Evolutionary conservation across 1,140 invertebrate genomes (phyloP).

Genomic region (Ceratina japonica): DNA sequence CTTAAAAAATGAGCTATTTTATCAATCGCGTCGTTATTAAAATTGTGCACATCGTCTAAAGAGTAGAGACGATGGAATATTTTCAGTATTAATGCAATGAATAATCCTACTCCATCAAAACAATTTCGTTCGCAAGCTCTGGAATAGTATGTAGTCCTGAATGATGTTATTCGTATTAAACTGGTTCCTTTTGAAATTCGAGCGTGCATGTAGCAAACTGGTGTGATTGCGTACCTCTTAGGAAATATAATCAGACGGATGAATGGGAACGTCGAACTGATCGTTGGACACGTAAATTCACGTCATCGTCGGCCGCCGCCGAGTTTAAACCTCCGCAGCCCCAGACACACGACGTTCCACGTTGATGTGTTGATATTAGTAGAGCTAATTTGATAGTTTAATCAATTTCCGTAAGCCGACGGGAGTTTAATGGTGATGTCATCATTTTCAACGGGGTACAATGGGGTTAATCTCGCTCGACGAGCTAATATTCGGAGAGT

Average conservation of each 20-base stretch:
- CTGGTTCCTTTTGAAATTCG: slow-evolving; percentile 23
- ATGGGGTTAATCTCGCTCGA: slow-evolving; percentile 79
- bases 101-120: too few species aligned
- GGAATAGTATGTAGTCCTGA: too few species aligned
- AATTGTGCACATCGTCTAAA: too few species aligned
- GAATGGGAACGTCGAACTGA: slow-evolving; percentile 64
- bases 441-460: slow-evolving; percentile 79
- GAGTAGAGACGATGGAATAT: too few species aligned
- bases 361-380: slow-evolving; percentile 78
- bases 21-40: too few species aligned
- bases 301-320: slow-evolving; percentile 43
- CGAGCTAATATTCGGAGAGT: slow-evolving; percentile 79
- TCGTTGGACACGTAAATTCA: slow-evolving; percentile 63
- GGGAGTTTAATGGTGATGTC: slow-evolving; percentile 80
- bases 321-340: slow-evolving; percentile 50
- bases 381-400: slow-evolving; percentile 80
- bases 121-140: too few species aligned
- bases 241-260: slow-evolving; percentile 60
- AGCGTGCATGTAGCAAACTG: slow-evolving; percentile 14
- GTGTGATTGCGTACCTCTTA: slow-evolving; percentile 56
- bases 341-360: slow-evolving; percentile 52
- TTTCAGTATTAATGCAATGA: too few species aligned
- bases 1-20: too few species aligned
- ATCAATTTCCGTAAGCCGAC: slow-evolving; percentile 79
- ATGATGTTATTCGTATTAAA: slow-evolving; percentile 19